Evolutionary conservation across 1,140 invertebrate species (phyloP).

Genomic region (Drosophila arawakana): DNA sequence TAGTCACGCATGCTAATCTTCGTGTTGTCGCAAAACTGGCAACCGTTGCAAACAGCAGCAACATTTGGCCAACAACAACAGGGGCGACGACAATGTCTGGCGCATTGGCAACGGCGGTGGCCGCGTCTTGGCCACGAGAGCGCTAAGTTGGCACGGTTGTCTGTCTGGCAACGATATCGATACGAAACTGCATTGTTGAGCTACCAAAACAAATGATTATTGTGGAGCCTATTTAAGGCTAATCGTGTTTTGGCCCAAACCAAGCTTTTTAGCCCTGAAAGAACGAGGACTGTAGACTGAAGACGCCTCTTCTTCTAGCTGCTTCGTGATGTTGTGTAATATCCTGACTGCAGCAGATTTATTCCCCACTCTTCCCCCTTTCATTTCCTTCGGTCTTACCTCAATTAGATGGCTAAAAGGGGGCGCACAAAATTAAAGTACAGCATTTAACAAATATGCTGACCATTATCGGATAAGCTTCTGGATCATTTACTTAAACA

Average conservation of each 20-base stretch:
- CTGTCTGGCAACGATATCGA: conserved; percentile 49
- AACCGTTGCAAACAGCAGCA: conserved; percentile 63
- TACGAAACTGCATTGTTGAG: conserved; percentile 64
- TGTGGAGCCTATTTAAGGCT: conserved; percentile 69
- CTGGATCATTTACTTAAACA: conserved; percentile 82
- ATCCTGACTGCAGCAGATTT: conserved; percentile 27
- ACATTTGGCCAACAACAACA: conserved; percentile 28
- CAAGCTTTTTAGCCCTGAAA: background rate
- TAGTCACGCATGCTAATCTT: conserved; percentile 83
- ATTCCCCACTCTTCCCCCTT: conserved; percentile 6
- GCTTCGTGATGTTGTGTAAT: conserved; percentile 40
- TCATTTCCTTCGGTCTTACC: conserved; percentile 10
- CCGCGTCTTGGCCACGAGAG: conserved; percentile 7
- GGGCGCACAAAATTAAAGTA: conserved; percentile 59
- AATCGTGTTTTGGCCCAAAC: conserved; percentile 56
- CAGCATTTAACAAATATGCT: conserved; percentile 77
- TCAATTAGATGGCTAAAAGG: conserved; percentile 39
- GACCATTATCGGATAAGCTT: conserved; percentile 81
- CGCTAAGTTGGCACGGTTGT: conserved; percentile 2
- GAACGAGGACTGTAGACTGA: too few relatives aligned
- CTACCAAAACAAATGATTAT: conserved; percentile 77
- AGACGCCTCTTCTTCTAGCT: conserved; percentile 27
- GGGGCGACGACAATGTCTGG: conserved; percentile 43
- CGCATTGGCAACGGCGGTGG: conserved; percentile 43
- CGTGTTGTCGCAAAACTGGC: conserved; percentile 79